Base-by-base conservation (phyloP, 2,113 vertebrate species). In the Vombatus ursinus region DNA sequence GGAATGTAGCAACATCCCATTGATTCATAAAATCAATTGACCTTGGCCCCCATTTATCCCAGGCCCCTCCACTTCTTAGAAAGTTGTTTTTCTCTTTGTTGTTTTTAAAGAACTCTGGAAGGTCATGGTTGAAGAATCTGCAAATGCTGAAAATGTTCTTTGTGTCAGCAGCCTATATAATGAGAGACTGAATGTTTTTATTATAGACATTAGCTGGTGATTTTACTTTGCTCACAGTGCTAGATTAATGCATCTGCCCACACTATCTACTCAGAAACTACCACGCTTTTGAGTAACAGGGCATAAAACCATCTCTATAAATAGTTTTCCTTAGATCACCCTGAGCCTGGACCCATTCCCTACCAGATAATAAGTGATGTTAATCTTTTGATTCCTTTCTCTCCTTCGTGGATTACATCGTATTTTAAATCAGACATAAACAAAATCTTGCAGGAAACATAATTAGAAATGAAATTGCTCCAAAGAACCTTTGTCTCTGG, bases 391-490 rank as follows among this genome's bases (percentile, higher is more conserved):
- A 96, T 97, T 98, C 93, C 31, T 96, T 91, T 90, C n/a, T 95
- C 92, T 92, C 52, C 95, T 92, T 92, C 95, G 89, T 61, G 96
- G 93, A 97, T 90, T 98, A 95, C 91, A 96, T 51, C 23, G 24
- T 94, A 91, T 97, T 98, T 98, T 96, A 97, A 97, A 95, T 92
- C 51, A 97, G 95, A 96, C 10, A 95, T 95, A 98, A 98, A 97
- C 94, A 93, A 98, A 97, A 97, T 95, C 96, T 96, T 97, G 95
- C 95, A 97, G 93, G 57, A 97, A 98, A 98, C 93, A 96, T 98
- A 98, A 98, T 98, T 98, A 98, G 96, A 96, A 97, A 24, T 95
- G 92, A 97, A 98, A 98, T 98, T 98, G 96, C 92, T 98, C 95
- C 95, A 96, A 96, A 98, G 44, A 12, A 95, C 96, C 96, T 98